Evolutionary conservation across 2,113 vertebrate species (phyloP).

Genomic region (Oncorhynchus gorbuscha): DNA sequence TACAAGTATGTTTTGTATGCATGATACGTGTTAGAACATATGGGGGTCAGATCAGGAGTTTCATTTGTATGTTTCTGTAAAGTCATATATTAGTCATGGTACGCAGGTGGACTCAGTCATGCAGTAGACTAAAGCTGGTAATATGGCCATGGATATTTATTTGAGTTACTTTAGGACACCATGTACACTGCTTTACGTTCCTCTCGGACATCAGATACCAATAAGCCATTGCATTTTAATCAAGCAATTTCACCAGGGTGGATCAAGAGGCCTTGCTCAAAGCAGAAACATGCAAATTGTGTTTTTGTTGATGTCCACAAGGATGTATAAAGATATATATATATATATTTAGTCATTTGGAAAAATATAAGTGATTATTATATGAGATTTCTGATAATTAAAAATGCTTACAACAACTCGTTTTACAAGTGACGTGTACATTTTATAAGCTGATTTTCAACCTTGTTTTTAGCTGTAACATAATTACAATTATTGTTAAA

Average conservation of each 20-base stretch:
- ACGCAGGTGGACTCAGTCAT: not conserved
- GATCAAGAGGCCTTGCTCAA: not conserved
- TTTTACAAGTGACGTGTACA: conserved; percentile 46
- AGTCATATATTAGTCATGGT: not conserved
- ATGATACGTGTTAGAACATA: not conserved
- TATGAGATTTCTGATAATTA: conserved; percentile 26
- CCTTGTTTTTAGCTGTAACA: conserved; percentile 58
- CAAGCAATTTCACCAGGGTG: conserved; percentile 8
- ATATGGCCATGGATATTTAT: conserved; percentile 27
- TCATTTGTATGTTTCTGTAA: not conserved
- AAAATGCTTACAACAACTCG: conserved; percentile 26
- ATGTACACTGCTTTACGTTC: not conserved
- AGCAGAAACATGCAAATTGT: conserved; percentile 9
- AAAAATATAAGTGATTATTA: conserved; percentile 14
- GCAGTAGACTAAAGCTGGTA: conserved; percentile 16
- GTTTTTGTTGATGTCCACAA: conserved; percentile 23
- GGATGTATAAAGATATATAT: conserved; percentile 33
- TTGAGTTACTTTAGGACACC: not conserved
- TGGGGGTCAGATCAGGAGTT: not conserved
- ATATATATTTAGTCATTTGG: conserved; percentile 29
- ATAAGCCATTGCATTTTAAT: conserved; percentile 15
- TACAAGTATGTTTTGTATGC: not conserved
- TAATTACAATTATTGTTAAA: conserved; percentile 43
- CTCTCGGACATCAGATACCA: conserved; percentile 13
- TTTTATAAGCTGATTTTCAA: conserved; percentile 54